Percentiles rank a stretch among this genome's conserved stretches.
Evolutionary conservation across 2,797 vertebrate genomes (phyloP).

Genomic region (Melopsittacus undulatus): DNA sequence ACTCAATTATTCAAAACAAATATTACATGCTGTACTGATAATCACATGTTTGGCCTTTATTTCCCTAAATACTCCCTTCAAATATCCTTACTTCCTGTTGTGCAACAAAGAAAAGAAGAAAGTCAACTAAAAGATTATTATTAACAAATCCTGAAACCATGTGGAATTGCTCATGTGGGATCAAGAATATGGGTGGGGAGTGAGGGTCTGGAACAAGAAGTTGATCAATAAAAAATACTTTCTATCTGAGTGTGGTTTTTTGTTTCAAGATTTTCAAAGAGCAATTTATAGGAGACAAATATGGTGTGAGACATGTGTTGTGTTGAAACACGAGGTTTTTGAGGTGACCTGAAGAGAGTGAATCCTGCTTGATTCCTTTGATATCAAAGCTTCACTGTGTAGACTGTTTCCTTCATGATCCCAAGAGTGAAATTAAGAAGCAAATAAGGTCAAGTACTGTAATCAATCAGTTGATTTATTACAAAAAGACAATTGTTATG

Average conservation of each 20-base stretch:
- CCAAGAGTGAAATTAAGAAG: neutral
- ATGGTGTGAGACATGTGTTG: neutral
- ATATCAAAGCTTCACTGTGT: neutral
- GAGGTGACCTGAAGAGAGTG: neutral
- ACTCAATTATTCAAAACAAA: constrained; percentile 7
- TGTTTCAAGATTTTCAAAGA: neutral
- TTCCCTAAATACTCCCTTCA: constrained; percentile 28
- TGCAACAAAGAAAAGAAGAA: constrained; percentile 44
- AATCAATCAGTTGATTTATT: neutral
- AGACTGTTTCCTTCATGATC: neutral
- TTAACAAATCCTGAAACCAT: constrained; percentile 30
- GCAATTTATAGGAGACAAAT: neutral
- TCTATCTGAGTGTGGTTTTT: neutral
- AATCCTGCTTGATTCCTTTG: neutral
- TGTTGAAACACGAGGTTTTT: neutral
- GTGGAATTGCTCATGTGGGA: constrained; percentile 32
- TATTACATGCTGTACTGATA: neutral
- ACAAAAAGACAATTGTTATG: neutral
- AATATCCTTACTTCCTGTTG: constrained; percentile 12
- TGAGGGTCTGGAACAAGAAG: neutral
- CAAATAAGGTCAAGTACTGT: neutral
- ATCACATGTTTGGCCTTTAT: constrained; percentile 44
- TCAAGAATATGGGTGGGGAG: neutral
- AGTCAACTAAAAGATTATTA: constrained; percentile 7
- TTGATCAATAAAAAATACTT: constrained; percentile 36